Evolutionary conservation across 1,140 invertebrate genomes (phyloP), one percentile per base, ranked within the genome.

Genomic region (Dicyema japonicum): DNA sequence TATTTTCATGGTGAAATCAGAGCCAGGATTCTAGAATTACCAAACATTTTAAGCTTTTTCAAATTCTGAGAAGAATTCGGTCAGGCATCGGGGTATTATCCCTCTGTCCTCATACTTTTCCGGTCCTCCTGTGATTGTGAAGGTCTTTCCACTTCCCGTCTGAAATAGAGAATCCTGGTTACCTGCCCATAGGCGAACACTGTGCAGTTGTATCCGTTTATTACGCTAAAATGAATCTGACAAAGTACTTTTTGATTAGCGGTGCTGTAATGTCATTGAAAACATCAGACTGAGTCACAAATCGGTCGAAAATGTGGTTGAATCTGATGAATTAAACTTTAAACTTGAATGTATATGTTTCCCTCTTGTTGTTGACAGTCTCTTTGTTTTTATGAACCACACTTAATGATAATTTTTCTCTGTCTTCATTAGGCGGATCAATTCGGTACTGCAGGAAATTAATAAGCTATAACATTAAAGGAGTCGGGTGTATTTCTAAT

Each of bases 71-170:
- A 43, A 54, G n/a, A 54, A 42, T 32, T 53, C 52, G 2, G 48
- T 45, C 15, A 54, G 33, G 22, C 40, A 40, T 29, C 50, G 36
- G 14, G 48, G 48, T 24, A 53, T 53, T 19, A 54, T 51, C 22
- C 51, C 51, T 28, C 50, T 31, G 32, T 50, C 47, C 2, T 33
- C 26, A 27, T 46, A 51, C 26, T 37, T 33, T 28, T 50, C 47
- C 4, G 46, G 42, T 11, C 49, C 49, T 18, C 50, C 50, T 11
- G 49, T 52, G 24, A 54, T 51, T n/a, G 50, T 52, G 29, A 50
- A 54, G 5, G 50, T 54, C 36, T 54, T 54, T 5, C 50, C 50
- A 40, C 47, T 51, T 1, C 50, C 49, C 29, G 50, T 54, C 47
- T 52, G 33, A 17, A 33, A 30, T 13, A 5, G 23, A 27, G 9